Evolutionary conservation across 2,888 invertebrate genomes (phyloP).

Genomic region (Tupiocoris notatus): DNA sequence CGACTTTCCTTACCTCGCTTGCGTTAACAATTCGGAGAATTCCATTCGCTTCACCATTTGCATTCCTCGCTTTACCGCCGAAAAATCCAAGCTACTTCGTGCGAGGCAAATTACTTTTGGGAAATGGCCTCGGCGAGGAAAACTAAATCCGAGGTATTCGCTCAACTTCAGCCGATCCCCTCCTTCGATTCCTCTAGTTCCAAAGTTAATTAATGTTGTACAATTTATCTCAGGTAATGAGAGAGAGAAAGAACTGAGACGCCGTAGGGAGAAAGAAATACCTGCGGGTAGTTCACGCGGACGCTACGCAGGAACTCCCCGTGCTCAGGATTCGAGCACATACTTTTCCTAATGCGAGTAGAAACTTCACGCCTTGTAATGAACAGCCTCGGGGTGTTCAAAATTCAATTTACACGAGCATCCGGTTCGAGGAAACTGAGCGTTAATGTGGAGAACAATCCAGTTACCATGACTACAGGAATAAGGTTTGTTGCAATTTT

Average conservation of each 20-base stretch:
- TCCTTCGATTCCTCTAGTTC: conserved; percentile 40
- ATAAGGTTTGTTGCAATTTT: no score
- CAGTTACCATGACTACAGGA: no score
- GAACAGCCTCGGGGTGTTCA: conserved; percentile 8
- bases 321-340: conserved; percentile 24
- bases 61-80: no score
- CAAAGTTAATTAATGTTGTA: conserved; percentile 47
- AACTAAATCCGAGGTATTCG: conserved; percentile 6
- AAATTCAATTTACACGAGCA: conserved; percentile 34
- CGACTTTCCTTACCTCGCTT: no score
- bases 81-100: no score
- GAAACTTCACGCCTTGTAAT: conserved; percentile 34
- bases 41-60: no score
- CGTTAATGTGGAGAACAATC: no score
- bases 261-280: neutral
- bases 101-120: no score
- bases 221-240: conserved; percentile 46
- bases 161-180: neutral
- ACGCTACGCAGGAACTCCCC: neutral
- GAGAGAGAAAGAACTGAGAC: conserved; percentile 24
- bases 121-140: no score
- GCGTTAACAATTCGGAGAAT: no score
- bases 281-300: conserved; percentile 13
- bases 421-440: no score
- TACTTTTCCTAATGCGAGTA: conserved; percentile 41